phyloP scores from a whole-genome alignment of 2,113 vertebrate genomes.

The Campylomormyrus numenius region DNA sequence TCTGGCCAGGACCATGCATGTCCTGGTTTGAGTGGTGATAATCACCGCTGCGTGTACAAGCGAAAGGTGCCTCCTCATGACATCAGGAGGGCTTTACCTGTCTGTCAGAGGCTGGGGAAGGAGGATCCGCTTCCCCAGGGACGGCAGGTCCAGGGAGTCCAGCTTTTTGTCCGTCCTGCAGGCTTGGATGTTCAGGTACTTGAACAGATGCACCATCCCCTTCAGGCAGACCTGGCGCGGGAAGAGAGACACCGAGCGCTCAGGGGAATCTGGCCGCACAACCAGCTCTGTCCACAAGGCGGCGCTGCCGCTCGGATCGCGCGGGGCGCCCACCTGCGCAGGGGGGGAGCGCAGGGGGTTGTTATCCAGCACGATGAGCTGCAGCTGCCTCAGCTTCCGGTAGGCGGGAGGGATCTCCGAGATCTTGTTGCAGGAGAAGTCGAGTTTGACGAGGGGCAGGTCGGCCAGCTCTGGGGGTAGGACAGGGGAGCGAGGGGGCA shows the following conservation, averaged over 20 bases:
- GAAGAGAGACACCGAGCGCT: not conserved
- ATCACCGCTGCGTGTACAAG: not conserved
- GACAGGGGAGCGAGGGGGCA: not conserved
- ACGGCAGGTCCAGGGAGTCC: slow-evolving; percentile 90
- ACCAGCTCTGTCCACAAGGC: not conserved
- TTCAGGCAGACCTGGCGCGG: slow-evolving; percentile 85
- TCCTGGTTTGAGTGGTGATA: no score
- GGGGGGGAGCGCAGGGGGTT: slow-evolving; percentile 96
- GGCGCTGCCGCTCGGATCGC: not conserved
- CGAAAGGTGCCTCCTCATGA: not conserved
- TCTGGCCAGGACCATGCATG: not conserved
- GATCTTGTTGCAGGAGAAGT: slow-evolving; percentile 99
- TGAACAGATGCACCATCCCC: slow-evolving; percentile 97
- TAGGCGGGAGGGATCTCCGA: slow-evolving; percentile 90
- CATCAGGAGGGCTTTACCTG: slow-evolving; percentile 59
- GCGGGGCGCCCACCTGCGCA: slow-evolving; percentile 73
- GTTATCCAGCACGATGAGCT: slow-evolving; percentile 90
- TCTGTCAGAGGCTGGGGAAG: slow-evolving; percentile 94
- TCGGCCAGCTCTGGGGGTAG: slow-evolving; percentile 75
- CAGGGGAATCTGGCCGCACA: not conserved
- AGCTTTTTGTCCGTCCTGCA: slow-evolving; percentile 94
- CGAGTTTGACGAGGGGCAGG: slow-evolving; percentile 86
- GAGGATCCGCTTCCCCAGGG: slow-evolving; percentile 79
- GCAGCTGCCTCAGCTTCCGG: slow-evolving; percentile 84
- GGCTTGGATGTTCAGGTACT: slow-evolving; percentile 92